Evolutionary conservation across 2,797 vertebrate genomes (phyloP).

Genomic region (Nothura maculosa): DNA sequence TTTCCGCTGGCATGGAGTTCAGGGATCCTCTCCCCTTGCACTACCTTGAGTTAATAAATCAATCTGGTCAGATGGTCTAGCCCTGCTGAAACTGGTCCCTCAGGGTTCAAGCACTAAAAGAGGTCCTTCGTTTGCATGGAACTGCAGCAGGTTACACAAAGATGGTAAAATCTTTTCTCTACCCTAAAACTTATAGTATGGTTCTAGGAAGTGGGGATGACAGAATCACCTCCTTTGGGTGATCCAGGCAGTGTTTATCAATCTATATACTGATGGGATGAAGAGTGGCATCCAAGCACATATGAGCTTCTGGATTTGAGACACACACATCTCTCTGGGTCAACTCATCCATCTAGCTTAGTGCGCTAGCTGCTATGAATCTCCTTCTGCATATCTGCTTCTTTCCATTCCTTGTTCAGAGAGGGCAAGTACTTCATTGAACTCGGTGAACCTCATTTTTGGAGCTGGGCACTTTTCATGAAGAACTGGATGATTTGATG

Average conservation of each 20-base stretch:
- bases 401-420: neutral
- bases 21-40: neutral
- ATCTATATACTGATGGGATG: neutral
- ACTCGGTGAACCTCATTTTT: neutral
- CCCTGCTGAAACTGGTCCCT: neutral
- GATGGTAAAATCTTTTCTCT: fast-evolving
- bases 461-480: neutral
- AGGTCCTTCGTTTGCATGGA: neutral
- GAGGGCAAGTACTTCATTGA: neutral
- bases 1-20: neutral
- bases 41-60: neutral
- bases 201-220: neutral
- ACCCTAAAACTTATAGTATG: too few relatives aligned
- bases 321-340: neutral
- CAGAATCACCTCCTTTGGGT: neutral
- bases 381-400: neutral
- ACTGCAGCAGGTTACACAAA: neutral
- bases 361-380: neutral
- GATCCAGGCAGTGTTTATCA: neutral
- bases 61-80: neutral
- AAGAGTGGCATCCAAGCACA: neutral
- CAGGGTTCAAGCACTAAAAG: neutral
- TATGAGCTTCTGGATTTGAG: neutral
- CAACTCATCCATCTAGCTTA: neutral
- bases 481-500: neutral